A percentile compares a stretch with the other conserved stretches of the same genome.
Conservation (phyloP, 2,888 invertebrate species). For the Pinctada fucata region DNA sequence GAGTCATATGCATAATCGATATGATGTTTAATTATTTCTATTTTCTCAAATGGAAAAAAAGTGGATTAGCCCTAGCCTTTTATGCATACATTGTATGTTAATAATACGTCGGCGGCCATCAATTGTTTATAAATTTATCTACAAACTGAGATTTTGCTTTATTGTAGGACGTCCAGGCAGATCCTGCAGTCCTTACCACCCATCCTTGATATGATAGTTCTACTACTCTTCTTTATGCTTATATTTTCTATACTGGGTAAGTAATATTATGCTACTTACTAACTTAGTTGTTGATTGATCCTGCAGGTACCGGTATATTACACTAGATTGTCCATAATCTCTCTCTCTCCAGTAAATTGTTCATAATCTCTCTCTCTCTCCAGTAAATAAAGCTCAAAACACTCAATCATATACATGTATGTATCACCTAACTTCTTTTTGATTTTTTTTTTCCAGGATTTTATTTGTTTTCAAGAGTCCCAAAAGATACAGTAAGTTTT, state of each 20-base stretch:
- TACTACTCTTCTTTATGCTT: constrained; percentile 89
- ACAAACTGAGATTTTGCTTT: neutral
- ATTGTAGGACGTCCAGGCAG: constrained; percentile 79
- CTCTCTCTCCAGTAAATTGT: no score
- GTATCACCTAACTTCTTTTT: neutral
- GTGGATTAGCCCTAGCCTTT: no score
- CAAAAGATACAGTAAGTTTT: constrained; percentile 81
- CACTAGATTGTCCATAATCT: no score
- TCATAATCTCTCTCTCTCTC: no score
- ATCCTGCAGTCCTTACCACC: constrained; percentile 91
- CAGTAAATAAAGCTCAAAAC: no score
- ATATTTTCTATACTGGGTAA: constrained; percentile 87
- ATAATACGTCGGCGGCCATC: no score
- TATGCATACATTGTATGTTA: no score
- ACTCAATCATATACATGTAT: no score
- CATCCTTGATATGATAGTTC: constrained; percentile 90
- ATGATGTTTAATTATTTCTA: no score
- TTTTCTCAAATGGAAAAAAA: no score
- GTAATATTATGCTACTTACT: constrained; percentile 22
- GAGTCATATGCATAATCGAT: no score
- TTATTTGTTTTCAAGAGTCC: constrained; percentile 88
- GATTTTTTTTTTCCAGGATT: constrained; percentile 78
- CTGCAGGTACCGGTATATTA: neutral
- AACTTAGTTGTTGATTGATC: neutral
- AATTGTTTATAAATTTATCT: no score